Conservation (phyloP, 2,888 invertebrate species). For the Acanthosepion pharaonis region DNA sequence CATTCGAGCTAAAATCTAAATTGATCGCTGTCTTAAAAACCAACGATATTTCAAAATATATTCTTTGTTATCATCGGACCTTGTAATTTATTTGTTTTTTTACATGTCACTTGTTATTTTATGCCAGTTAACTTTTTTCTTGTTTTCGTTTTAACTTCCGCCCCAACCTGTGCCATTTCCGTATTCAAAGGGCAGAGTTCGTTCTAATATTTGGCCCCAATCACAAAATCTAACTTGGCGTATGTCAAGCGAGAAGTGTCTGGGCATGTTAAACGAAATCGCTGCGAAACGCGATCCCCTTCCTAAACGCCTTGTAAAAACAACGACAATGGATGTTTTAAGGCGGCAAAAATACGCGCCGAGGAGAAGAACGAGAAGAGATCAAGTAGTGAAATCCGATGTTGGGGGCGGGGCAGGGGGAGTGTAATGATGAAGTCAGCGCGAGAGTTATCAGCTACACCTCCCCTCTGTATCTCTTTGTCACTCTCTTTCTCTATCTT, state of each 20-base stretch:
- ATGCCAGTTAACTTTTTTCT: neutral
- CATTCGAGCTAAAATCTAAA: too few relatives aligned
- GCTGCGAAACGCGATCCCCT: neutral
- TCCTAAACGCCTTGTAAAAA: slow-evolving; percentile 17
- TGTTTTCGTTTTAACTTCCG: neutral
- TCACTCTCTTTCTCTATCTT: neutral
- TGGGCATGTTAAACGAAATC: neutral
- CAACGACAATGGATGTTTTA: neutral
- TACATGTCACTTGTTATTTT: neutral
- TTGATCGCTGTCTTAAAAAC: too few relatives aligned
- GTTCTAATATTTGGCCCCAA: neutral
- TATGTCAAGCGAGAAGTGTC: slow-evolving; percentile 14
- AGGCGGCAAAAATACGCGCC: neutral
- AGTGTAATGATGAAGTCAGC: too few relatives aligned
- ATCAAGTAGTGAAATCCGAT: neutral
- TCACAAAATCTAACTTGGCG: neutral
- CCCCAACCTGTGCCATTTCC: neutral
- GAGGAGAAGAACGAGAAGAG: neutral
- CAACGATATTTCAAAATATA: neutral
- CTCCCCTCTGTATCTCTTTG: too few relatives aligned
- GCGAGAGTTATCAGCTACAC: neutral
- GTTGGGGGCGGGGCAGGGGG: too few relatives aligned
- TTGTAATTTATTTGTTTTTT: neutral
- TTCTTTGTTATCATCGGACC: neutral
- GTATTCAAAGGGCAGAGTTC: neutral